phyloP scores from a whole-genome alignment of 1,140 invertebrate species.

The Drosophila pachea region DNA sequence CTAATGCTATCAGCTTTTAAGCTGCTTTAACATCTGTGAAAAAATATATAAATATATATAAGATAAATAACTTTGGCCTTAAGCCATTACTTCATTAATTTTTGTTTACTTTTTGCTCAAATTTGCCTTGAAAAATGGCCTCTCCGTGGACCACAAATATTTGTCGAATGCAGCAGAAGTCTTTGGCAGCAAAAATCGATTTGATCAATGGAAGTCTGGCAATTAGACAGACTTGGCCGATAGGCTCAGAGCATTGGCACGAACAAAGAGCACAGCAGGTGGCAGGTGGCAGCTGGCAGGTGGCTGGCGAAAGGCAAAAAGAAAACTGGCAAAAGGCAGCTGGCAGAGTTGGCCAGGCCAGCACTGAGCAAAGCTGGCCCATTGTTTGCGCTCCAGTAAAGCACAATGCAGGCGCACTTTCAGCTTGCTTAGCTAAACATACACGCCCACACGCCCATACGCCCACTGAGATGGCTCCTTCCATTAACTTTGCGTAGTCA shows the following conservation, averaged over 20 bases:
- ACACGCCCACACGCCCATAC: conserved; percentile 4
- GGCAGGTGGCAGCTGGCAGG: conserved; percentile 15
- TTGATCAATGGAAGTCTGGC: conserved; percentile 38
- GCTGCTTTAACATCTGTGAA: too few relatives aligned
- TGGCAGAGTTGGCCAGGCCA: conserved; percentile 20
- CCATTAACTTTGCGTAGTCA: conserved; percentile 68
- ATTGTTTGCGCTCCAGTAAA: conserved; percentile 22
- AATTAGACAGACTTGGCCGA: conserved; percentile 49
- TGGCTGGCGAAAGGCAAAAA: conserved; percentile 10
- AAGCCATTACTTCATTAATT: too few relatives aligned
- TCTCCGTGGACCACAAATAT: conserved; percentile 47
- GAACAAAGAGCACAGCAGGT: conserved; percentile 20
- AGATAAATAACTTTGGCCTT: too few relatives aligned
- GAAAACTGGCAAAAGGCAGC: conserved; percentile 12
- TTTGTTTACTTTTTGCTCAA: too few relatives aligned
- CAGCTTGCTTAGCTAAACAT: conserved; percentile 14
- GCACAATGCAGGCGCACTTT: conserved; percentile 20
- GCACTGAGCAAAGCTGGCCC: conserved; percentile 15
- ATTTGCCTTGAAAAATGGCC: background rate
- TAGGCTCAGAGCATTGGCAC: conserved; percentile 16
- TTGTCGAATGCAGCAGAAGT: conserved; percentile 54
- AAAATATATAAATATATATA: too few relatives aligned
- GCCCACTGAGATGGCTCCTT: conserved; percentile 24
- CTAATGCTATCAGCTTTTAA: too few relatives aligned
- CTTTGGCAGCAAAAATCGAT: conserved; percentile 53